These are phyloP conservation scores for Sitta carolinensis DNA, from an alignment of 2,797 vertebrate species.

Conservation along the genomic window DNA sequence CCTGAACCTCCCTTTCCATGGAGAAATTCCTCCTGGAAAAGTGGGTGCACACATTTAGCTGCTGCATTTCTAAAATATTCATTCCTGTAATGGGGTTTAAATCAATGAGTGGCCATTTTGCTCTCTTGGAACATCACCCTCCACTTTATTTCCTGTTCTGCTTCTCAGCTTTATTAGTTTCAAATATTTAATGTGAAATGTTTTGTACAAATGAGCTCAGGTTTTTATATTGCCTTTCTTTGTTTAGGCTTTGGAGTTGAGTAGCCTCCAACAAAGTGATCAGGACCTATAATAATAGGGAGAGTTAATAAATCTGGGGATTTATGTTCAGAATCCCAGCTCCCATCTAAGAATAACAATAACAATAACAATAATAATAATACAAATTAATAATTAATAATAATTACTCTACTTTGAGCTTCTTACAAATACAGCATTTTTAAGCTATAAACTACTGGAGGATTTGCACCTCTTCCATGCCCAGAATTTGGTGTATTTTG, in stretches of 20 bases:
- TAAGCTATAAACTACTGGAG: not conserved
- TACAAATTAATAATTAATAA: not conserved
- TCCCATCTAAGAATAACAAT: not conserved
- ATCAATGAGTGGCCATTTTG: slow-evolving; percentile 20
- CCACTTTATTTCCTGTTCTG: slow-evolving; percentile 34
- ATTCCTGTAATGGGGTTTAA: not conserved
- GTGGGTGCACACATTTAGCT: not conserved
- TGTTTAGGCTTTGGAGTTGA: not conserved
- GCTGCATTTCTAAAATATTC: not conserved
- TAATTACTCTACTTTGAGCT: not conserved
- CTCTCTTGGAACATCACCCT: slow-evolving; percentile 9
- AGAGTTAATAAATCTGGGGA: not conserved
- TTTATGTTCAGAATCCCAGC: not conserved
- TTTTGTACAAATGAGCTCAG: not conserved
- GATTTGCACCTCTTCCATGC: not conserved
- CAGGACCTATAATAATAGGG: not conserved
- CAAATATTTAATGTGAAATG: not conserved
- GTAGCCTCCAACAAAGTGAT: not conserved
- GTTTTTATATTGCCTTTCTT: not conserved
- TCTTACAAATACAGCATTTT: not conserved
- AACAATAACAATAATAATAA: not conserved
- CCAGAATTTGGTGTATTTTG: not conserved
- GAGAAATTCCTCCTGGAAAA: not conserved
- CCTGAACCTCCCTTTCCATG: fast-evolving
- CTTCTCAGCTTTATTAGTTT: slow-evolving; percentile 21